Percentiles rank a stretch among this genome's conserved stretches.
These are phyloP conservation scores for Marasmarcha lunaedactyla DNA, from an alignment of 2,888 invertebrate species.

Conservation along the genomic window DNA sequence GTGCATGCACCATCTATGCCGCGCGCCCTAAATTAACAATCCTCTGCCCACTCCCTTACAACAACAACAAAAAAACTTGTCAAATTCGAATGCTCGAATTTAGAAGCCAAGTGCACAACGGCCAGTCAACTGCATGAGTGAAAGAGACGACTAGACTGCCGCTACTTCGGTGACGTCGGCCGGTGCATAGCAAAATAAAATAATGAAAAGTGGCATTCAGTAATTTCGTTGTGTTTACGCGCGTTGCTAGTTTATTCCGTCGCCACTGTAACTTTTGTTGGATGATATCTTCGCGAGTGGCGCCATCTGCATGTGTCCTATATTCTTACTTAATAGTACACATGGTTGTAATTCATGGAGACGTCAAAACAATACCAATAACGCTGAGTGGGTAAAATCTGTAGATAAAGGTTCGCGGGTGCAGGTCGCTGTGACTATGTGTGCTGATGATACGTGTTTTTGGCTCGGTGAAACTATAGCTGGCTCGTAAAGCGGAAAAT, in stretches of 20 bases:
- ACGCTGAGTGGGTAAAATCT: neutral
- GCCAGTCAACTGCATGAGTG: constrained; percentile 32
- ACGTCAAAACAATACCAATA: constrained; percentile 49
- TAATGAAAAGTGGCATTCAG: constrained; percentile 68
- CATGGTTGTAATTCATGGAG: constrained; percentile 35
- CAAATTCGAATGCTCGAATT: constrained; percentile 42
- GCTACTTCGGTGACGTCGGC: constrained; percentile 57
- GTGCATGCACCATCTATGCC: constrained; percentile 38
- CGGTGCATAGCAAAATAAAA: constrained; percentile 65
- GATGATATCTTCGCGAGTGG: constrained; percentile 29
- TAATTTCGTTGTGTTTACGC: constrained; percentile 69
- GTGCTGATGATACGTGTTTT: constrained; percentile 33
- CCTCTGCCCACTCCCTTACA: constrained; percentile 7
- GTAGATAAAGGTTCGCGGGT: constrained; percentile 1
- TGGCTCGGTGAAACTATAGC: constrained; percentile 37
- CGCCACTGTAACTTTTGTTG: constrained; percentile 26
- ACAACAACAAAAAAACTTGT: constrained; percentile 17
- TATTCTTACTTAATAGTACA: constrained; percentile 25
- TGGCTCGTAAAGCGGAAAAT: constrained; percentile 49
- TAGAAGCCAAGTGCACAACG: constrained; percentile 30
- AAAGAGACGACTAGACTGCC: constrained; percentile 45
- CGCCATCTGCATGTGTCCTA: constrained; percentile 42
- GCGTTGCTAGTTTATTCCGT: constrained; percentile 64
- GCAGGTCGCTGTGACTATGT: constrained; percentile 18
- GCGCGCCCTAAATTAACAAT: constrained; percentile 12